Evolutionary conservation across 1,140 invertebrate genomes (phyloP).

Genomic region (Philaenus spumarius): DNA sequence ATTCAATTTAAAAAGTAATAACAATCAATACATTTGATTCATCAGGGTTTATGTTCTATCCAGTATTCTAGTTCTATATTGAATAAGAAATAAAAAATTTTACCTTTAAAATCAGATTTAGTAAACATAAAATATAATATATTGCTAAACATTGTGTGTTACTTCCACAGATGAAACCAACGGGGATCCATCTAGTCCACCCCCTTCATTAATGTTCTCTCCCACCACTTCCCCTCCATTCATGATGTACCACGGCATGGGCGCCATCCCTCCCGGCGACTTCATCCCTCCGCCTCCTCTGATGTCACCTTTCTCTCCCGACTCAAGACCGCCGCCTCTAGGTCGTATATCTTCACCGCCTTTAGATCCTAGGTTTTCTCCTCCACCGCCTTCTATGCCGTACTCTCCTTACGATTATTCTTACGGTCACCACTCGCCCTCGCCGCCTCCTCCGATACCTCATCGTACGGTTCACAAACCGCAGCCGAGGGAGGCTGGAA

Average conservation of each 20-base stretch:
- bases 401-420: slow-evolving; percentile 12
- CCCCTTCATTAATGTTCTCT: slow-evolving; percentile 27
- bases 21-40: too few species aligned
- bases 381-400: slow-evolving; percentile 22
- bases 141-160: not conserved
- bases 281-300: slow-evolving; percentile 41
- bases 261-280: slow-evolving; percentile 26
- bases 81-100: too few species aligned
- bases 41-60: too few species aligned
- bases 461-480: slow-evolving; percentile 15
- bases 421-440: slow-evolving; percentile 16
- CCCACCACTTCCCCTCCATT: slow-evolving; percentile 26
- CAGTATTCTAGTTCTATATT: too few species aligned
- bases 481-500: slow-evolving; percentile 16
- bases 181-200: slow-evolving; percentile 36
- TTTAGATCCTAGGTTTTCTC: slow-evolving; percentile 24
- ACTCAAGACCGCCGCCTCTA: slow-evolving; percentile 49
- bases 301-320: slow-evolving; percentile 39
- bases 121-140: too few species aligned
- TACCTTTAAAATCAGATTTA: too few species aligned
- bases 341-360: slow-evolving; percentile 57
- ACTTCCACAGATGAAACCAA: slow-evolving; percentile 36
- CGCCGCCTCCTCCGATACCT: slow-evolving; percentile 18
- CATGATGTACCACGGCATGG: slow-evolving; percentile 36
- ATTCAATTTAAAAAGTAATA: too few species aligned